phyloP scores from a whole-genome alignment of 2,113 vertebrate genomes.

The Arvicanthis niloticus region DNA sequence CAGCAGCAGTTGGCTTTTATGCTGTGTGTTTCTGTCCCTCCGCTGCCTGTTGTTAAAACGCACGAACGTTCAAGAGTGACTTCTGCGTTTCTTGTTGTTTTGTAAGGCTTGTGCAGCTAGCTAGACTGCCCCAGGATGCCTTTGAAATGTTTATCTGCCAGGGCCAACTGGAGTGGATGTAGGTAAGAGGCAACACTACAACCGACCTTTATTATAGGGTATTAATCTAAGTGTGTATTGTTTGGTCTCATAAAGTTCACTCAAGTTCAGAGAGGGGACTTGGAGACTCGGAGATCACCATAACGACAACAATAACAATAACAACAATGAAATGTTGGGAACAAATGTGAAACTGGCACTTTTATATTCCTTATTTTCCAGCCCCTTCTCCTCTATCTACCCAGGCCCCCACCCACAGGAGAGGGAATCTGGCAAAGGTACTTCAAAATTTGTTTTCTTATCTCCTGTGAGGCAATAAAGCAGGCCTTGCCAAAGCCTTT shows the following conservation, averaged over 20 bases:
- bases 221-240: slow-evolving; percentile 9
- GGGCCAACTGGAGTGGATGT: slow-evolving; percentile 18
- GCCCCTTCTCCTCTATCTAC: background rate
- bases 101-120: slow-evolving; percentile 33
- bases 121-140: slow-evolving; percentile 48
- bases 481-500: slow-evolving; percentile 29
- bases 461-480: slow-evolving; percentile 41
- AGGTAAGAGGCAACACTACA: slow-evolving; percentile 26
- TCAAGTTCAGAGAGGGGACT: slow-evolving; percentile 27
- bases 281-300: slow-evolving; percentile 34
- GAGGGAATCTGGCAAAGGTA: background rate
- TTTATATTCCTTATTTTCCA: background rate
- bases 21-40: background rate
- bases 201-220: slow-evolving; percentile 15
- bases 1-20: slow-evolving; percentile 56
- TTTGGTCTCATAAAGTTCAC: slow-evolving; percentile 35
- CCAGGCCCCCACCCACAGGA: background rate
- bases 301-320: background rate
- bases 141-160: slow-evolving; percentile 58
- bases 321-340: background rate
- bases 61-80: slow-evolving; percentile 4
- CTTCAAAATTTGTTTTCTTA: slow-evolving; percentile 47
- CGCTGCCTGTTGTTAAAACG: slow-evolving; percentile 69
- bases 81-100: slow-evolving; percentile 51
- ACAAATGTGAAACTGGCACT: background rate